Evolutionary conservation across 2,797 vertebrate species (phyloP).

Genomic region (Schizothorax lantsangensis): DNA sequence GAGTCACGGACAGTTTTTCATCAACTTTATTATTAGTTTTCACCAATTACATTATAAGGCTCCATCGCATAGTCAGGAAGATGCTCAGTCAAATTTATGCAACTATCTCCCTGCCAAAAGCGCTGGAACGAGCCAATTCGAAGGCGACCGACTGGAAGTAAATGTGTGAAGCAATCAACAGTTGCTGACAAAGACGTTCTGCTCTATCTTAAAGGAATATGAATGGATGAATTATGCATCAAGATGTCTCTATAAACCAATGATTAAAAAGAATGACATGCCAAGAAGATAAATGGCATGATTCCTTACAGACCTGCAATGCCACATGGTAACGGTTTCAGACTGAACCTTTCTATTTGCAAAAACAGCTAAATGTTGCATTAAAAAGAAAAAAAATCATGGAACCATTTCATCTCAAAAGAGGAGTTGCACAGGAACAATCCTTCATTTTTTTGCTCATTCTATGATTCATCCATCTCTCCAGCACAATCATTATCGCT

Average conservation of each 20-base stretch:
- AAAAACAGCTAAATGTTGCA: neutral
- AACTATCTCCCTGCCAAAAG: slow-evolving; percentile 52
- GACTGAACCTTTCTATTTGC: slow-evolving; percentile 9
- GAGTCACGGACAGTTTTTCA: slow-evolving; percentile 64
- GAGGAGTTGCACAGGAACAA: neutral
- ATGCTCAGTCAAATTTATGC: slow-evolving; percentile 58
- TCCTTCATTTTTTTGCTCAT: neutral
- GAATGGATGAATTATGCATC: slow-evolving; percentile 43
- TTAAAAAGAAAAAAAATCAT: neutral
- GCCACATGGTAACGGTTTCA: slow-evolving; percentile 12
- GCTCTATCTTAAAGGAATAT: slow-evolving; percentile 35
- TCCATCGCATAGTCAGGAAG: slow-evolving; percentile 33
- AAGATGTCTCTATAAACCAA: slow-evolving; percentile 34
- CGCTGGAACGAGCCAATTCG: slow-evolving; percentile 42
- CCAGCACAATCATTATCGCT: neutral
- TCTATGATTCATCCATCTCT: neutral
- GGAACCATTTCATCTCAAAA: neutral
- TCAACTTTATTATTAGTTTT: slow-evolving; percentile 67
- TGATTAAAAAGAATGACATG: slow-evolving; percentile 47
- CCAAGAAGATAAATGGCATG: slow-evolving; percentile 51
- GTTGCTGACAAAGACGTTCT: slow-evolving; percentile 54
- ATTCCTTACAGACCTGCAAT: slow-evolving; percentile 59
- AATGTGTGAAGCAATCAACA: slow-evolving; percentile 53
- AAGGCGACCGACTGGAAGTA: slow-evolving; percentile 45
- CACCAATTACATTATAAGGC: slow-evolving; percentile 61